These are phyloP conservation scores for Nothobranchius kuhntae DNA, from an alignment of 2,113 vertebrate genomes.

Conservation along the genomic window DNA sequence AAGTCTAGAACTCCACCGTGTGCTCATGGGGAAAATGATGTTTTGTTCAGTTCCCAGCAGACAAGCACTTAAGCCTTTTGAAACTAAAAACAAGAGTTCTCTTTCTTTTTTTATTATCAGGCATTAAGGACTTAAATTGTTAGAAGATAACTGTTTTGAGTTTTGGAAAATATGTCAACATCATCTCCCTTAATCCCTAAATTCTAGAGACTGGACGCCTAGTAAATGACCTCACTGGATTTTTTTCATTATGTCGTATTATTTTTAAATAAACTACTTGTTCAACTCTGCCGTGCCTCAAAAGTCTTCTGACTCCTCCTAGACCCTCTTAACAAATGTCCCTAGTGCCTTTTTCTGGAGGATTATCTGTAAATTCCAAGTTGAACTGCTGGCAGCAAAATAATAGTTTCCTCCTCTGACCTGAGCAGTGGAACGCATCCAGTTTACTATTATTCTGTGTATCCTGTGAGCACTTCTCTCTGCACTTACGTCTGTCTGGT, in stretches of 20 bases:
- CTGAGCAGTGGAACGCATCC: constrained; percentile 23
- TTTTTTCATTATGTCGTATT: constrained; percentile 2
- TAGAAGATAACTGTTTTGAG: background rate
- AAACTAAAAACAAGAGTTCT: background rate
- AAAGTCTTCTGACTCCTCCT: constrained; percentile 9
- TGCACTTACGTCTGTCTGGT: constrained; percentile 40
- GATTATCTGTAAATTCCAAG: constrained; percentile 34
- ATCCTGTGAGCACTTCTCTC: constrained; percentile 42
- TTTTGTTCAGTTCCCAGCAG: constrained; percentile 25
- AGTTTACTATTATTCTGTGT: constrained; percentile 40
- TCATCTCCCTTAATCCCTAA: background rate
- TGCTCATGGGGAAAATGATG: constrained; percentile 23
- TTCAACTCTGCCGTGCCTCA: too few relatives aligned
- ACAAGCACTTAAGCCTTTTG: constrained; percentile 3
- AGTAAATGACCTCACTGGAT: background rate
- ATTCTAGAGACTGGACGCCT: background rate
- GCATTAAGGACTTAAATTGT: constrained; percentile 5
- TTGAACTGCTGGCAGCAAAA: constrained; percentile 46
- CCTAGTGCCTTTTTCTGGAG: constrained; percentile 14
- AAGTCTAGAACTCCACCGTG: constrained; percentile 2
- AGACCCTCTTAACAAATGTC: constrained; percentile 21
- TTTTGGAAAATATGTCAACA: background rate
- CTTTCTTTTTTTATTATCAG: constrained; percentile 27
- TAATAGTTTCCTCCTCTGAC: constrained; percentile 43
- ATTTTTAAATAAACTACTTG: background rate